Conservation (phyloP, 2,797 vertebrate genomes). For the Rachycentron canadum region DNA sequence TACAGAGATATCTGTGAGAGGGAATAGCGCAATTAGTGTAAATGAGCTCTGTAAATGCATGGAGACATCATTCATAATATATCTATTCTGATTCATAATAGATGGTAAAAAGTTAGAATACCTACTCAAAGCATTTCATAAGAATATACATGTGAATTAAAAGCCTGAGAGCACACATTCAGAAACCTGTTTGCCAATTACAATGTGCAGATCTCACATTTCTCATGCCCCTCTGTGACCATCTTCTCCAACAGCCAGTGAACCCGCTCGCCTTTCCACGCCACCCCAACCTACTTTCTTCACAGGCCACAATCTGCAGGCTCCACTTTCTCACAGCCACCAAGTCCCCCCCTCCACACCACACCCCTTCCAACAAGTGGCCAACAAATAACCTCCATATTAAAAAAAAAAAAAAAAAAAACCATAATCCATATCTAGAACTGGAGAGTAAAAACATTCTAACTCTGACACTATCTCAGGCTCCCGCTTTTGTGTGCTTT, state of each 20-base stretch:
- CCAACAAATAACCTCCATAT: constrained; percentile 67
- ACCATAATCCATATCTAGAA: constrained; percentile 76
- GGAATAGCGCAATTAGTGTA: constrained; percentile 62
- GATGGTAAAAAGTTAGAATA: constrained; percentile 49
- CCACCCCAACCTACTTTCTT: constrained; percentile 59
- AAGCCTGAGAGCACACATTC: constrained; percentile 29
- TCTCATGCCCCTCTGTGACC: constrained; percentile 78
- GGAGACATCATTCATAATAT: constrained; percentile 63
- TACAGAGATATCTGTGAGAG: constrained; percentile 30
- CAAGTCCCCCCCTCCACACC: constrained; percentile 21
- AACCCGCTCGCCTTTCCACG: constrained; percentile 54
- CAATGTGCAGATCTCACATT: constrained; percentile 57
- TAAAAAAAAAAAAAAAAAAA: constrained; percentile 67
- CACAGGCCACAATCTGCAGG: constrained; percentile 52
- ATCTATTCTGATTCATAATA: constrained; percentile 61
- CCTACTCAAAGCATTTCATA: constrained; percentile 25
- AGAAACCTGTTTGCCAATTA: constrained; percentile 44
- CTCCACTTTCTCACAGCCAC: constrained; percentile 79
- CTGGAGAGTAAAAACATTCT: constrained; percentile 63
- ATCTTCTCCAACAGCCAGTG: constrained; percentile 54
- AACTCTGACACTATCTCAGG: constrained; percentile 80
- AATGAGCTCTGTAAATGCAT: constrained; percentile 66
- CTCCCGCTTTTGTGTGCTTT: constrained; percentile 80
- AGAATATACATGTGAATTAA: constrained; percentile 37
- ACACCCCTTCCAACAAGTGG: constrained; percentile 56